These are phyloP conservation scores for Aphelocoma coerulescens DNA, from an alignment of 2,113 vertebrate species.

Conservation along the genomic window DNA sequence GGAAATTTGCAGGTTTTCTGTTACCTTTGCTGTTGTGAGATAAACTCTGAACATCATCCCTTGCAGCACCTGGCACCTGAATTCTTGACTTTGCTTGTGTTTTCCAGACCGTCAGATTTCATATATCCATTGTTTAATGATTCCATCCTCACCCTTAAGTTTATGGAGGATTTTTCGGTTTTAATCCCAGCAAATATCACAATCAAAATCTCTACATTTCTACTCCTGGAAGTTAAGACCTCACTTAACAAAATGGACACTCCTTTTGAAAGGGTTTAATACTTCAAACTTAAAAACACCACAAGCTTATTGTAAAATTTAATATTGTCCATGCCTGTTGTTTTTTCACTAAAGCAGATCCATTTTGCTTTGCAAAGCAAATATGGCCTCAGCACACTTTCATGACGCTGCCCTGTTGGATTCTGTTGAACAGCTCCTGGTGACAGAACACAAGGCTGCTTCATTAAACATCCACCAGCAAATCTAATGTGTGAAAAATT, in stretches of 20 bases:
- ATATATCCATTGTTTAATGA: not conserved
- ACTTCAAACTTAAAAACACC: not conserved
- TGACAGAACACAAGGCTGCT: not conserved
- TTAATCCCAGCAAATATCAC: not conserved
- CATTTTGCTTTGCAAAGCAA: not conserved
- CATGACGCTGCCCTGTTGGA: not conserved
- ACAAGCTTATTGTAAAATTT: not conserved
- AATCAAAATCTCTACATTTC: not conserved
- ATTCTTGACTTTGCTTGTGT: not conserved
- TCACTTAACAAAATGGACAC: not conserved
- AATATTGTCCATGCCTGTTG: not conserved
- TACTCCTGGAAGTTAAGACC: not conserved
- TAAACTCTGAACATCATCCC: not conserved
- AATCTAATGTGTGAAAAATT: not conserved
- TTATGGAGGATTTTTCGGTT: not conserved
- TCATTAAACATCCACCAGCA: not conserved
- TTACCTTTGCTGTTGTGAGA: not conserved
- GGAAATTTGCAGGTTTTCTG: not conserved
- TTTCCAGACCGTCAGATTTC: not conserved
- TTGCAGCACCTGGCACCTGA: not conserved
- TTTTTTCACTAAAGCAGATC: not conserved
- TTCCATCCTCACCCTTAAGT: not conserved
- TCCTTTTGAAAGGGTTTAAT: not conserved
- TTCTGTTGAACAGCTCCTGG: not conserved
- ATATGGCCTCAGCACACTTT: not conserved